Evolutionary conservation across 2,797 vertebrate genomes (phyloP).

Genomic region (Crenichthys baileyi): DNA sequence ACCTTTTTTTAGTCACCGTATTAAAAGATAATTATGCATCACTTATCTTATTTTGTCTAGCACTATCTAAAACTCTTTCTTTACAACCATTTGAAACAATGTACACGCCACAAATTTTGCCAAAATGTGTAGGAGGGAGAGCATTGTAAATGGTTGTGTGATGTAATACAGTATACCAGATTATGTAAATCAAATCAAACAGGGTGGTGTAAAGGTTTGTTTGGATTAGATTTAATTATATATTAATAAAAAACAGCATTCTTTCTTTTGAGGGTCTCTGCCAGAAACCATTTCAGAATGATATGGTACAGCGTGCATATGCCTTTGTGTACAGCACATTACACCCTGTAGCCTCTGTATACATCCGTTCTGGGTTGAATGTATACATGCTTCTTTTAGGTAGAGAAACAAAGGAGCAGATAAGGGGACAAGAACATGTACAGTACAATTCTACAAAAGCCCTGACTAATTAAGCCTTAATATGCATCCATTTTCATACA

Average conservation of each 20-base stretch:
- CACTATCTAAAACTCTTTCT: background rate
- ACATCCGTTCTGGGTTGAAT: background rate
- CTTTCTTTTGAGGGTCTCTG: constrained; percentile 5
- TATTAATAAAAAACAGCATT: background rate
- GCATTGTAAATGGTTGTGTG: background rate
- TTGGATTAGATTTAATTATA: constrained; percentile 5
- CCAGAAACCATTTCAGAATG: constrained; percentile 8
- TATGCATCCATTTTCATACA: constrained; percentile 69
- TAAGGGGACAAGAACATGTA: constrained; percentile 12
- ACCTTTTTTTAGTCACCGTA: background rate
- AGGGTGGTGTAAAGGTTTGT: background rate
- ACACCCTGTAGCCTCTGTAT: constrained; percentile 3
- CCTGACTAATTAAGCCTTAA: constrained; percentile 75
- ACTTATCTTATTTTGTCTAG: background rate
- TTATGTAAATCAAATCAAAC: background rate
- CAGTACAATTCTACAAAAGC: constrained; percentile 53
- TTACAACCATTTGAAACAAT: no score
- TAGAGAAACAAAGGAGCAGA: constrained; percentile 30
- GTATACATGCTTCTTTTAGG: constrained; percentile 1
- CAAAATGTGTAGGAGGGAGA: background rate
- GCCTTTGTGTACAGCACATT: background rate
- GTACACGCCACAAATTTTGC: background rate
- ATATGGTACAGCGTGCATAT: background rate
- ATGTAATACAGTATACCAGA: no score
- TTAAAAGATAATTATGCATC: background rate